These are phyloP conservation scores for Dryadula phaetusa DNA, from an alignment of 2,888 invertebrate genomes.

Conservation along the genomic window DNA sequence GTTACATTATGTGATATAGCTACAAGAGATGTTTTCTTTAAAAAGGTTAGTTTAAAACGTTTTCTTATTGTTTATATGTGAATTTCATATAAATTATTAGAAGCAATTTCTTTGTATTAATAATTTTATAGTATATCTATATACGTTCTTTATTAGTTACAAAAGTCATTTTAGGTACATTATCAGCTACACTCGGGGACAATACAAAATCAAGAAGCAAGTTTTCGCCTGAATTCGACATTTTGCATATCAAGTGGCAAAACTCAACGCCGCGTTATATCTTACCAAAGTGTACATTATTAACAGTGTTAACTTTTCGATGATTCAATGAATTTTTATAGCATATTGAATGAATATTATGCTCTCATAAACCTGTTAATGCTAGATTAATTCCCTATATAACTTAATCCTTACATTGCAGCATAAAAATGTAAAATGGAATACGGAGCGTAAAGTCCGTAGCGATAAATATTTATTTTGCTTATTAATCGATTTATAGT, in stretches of 20 bases:
- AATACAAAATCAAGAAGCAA: no score
- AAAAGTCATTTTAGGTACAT: no score
- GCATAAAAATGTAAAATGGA: conserved; percentile 24
- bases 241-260: no score
- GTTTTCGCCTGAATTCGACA: no score
- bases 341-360: conserved; percentile 13
- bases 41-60: not conserved
- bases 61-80: no score
- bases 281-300: not conserved
- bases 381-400: conserved; percentile 23
- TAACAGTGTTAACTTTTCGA: not conserved
- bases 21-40: not conserved
- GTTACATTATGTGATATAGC: not conserved
- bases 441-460: conserved; percentile 2
- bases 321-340: conserved; percentile 1
- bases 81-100: no score
- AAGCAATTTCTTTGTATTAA: no score
- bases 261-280: no score
- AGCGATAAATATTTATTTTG: conserved; percentile 27
- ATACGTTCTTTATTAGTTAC: no score
- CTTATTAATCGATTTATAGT: conserved; percentile 26
- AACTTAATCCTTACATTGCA: conserved; percentile 12
- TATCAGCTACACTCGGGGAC: no score
- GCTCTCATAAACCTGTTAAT: conserved; percentile 15
- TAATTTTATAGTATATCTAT: no score